phyloP scores from a whole-genome alignment of 2,888 invertebrate genomes.

The Ochlodes sylvanus region DNA sequence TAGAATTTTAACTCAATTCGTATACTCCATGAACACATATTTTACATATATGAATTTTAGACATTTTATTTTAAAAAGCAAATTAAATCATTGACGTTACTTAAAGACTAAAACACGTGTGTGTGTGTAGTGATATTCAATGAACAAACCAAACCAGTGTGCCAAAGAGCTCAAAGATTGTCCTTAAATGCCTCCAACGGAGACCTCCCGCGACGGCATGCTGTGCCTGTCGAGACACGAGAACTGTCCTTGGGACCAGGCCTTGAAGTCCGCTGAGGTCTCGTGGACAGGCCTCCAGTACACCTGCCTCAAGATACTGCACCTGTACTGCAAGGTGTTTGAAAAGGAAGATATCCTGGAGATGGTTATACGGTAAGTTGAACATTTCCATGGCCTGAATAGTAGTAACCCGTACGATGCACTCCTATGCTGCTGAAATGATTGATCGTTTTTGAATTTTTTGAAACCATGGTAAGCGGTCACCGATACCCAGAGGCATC shows the following conservation, averaged over 20 bases:
- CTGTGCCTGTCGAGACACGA: slow-evolving; percentile 87
- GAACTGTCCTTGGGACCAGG: slow-evolving; percentile 86
- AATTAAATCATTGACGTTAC: neutral
- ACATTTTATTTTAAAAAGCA: neutral
- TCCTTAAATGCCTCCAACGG: slow-evolving; percentile 81
- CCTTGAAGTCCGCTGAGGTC: slow-evolving; percentile 81
- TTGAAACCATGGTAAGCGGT: no score
- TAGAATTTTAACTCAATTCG: no score
- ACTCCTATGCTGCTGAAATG: no score
- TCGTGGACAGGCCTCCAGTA: slow-evolving; percentile 94
- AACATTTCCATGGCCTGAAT: no score
- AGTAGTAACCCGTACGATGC: no score
- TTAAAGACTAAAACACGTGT: neutral
- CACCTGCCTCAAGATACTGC: slow-evolving; percentile 92
- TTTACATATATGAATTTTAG: neutral
- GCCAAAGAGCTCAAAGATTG: slow-evolving; percentile 41
- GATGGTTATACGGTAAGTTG: slow-evolving; percentile 90
- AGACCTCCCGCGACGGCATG: slow-evolving; percentile 79
- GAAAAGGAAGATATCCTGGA: slow-evolving; percentile 92
- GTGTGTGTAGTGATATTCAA: slow-evolving; percentile 12
- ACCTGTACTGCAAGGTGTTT: slow-evolving; percentile 95
- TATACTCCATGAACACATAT: slow-evolving; percentile 15
- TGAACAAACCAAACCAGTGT: slow-evolving; percentile 34
- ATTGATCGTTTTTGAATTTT: no score
- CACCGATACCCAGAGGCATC: no score